phyloP scores from a whole-genome alignment of 2,888 invertebrate genomes.

The Petrolisthes manimaculis region DNA sequence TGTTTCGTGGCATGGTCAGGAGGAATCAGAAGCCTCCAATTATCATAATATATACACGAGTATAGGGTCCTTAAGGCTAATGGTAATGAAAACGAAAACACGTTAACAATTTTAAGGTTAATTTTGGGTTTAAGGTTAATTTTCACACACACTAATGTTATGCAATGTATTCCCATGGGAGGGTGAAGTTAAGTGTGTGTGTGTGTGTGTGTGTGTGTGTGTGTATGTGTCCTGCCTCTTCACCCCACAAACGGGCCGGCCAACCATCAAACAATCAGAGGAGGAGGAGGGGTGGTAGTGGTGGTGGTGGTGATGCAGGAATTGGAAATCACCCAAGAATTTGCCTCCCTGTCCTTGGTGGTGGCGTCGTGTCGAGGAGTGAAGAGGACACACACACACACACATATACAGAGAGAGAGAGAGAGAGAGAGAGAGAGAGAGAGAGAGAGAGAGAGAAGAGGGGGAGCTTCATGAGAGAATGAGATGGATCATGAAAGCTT shows the following conservation, averaged over 20 bases:
- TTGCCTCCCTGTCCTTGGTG: neutral
- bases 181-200: no score
- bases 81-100: no score
- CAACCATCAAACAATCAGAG: neutral
- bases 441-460: neutral
- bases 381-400: neutral
- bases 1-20: no score
- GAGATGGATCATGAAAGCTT: neutral
- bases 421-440: neutral
- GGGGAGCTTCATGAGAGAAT: neutral
- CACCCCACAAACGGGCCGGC: neutral
- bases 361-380: neutral
- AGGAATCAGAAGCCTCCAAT: no score
- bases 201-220: no score
- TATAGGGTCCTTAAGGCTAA: no score
- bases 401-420: neutral
- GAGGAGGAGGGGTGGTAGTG: no score
- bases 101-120: no score
- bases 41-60: no score
- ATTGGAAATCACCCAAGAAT: slow-evolving; percentile 11
- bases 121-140: no score
- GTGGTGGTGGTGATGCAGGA: neutral
- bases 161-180: no score
- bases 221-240: neutral
- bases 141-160: neutral